These are phyloP conservation scores for Mycalesis mineus DNA, from an alignment of 2,888 invertebrate genomes.

Conservation along the genomic window DNA sequence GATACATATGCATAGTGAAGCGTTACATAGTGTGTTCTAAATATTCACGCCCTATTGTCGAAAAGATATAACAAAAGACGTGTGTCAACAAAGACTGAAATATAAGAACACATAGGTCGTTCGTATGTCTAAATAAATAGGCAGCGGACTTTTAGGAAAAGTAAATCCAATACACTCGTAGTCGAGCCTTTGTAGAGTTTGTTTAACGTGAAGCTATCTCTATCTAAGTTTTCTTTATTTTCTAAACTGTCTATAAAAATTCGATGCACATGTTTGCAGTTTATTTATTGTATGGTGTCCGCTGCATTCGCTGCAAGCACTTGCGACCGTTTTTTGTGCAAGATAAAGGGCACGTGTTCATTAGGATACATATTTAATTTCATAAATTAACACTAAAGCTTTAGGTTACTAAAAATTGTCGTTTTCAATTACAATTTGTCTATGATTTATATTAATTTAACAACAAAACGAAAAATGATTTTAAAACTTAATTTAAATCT, in stretches of 20 bases:
- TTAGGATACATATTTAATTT: background rate
- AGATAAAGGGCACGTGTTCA: background rate
- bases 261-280: conserved; percentile 5
- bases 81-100: too few relatives aligned
- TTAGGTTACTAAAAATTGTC: too few relatives aligned
- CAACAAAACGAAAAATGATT: too few relatives aligned
- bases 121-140: background rate
- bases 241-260: conserved; percentile 4
- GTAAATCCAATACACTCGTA: background rate
- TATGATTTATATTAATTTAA: too few relatives aligned
- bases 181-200: background rate
- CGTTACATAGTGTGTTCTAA: too few relatives aligned
- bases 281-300: conserved; percentile 31
- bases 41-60: too few relatives aligned
- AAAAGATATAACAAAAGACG: too few relatives aligned
- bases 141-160: background rate
- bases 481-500: too few relatives aligned
- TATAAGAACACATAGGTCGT: too few relatives aligned
- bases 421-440: too few relatives aligned
- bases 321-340: conserved; percentile 36
- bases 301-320: conserved; percentile 25
- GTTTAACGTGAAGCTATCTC: background rate
- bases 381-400: too few relatives aligned
- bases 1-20: too few relatives aligned
- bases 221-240: conserved; percentile 5